These are phyloP conservation scores for Microcebus griseorufus DNA, from an alignment of 2,113 vertebrate species.

Conservation along the genomic window DNA sequence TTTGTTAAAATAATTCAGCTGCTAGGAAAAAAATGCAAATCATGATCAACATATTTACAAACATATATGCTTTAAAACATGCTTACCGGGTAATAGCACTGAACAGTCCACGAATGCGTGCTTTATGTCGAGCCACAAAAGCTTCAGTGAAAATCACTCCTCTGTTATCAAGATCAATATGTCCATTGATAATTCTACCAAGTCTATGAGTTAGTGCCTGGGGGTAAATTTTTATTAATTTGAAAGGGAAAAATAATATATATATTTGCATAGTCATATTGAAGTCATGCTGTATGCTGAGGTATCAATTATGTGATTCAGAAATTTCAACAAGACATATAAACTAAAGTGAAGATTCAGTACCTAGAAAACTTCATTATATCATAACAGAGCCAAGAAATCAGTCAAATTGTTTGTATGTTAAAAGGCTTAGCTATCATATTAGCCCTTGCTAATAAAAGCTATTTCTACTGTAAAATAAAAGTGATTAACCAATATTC, in stretches of 20 bases:
- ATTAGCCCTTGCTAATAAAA: neutral
- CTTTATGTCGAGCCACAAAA: conserved; percentile 94
- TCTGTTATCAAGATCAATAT: conserved; percentile 93
- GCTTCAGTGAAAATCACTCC: conserved; percentile 96
- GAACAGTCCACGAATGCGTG: conserved; percentile 95
- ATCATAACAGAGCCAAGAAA: neutral
- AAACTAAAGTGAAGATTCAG: conserved; percentile 33
- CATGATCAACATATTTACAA: neutral
- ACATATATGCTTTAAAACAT: neutral
- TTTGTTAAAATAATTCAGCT: neutral
- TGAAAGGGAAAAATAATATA: neutral
- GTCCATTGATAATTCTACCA: conserved; percentile 92
- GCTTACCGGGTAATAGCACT: conserved; percentile 94
- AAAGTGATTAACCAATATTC: conserved; percentile 3
- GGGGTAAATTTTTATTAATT: conserved; percentile 57
- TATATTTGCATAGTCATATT: neutral
- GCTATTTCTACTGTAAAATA: conserved; percentile 32
- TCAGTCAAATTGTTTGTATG: neutral
- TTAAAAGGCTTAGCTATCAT: neutral
- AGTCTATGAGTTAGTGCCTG: conserved; percentile 92
- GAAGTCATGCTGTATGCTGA: neutral
- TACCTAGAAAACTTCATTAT: conserved; percentile 4
- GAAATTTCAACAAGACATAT: conserved; percentile 21
- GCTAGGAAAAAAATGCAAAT: neutral
- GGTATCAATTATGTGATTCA: neutral